Conservation (phyloP, 2,797 vertebrate species). For the Acanthiza pusilla region DNA sequence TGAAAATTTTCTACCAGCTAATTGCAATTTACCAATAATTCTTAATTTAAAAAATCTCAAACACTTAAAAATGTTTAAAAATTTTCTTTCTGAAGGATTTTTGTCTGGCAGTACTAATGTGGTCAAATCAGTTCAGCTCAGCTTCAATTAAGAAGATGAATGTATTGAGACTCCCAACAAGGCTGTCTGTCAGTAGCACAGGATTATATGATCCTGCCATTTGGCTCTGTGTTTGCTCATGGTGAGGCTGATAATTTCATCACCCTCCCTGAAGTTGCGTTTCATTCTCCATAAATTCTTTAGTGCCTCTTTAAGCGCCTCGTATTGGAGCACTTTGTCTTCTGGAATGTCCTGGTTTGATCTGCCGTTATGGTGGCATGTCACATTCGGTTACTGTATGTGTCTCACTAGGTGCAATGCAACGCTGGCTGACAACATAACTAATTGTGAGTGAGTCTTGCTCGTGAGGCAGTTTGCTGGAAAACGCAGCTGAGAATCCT, state of each 20-base stretch:
- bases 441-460: conserved; percentile 8
- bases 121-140: neutral
- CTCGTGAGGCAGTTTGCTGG: neutral
- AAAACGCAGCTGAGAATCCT: neutral
- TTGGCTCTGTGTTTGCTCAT: neutral
- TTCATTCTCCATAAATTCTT: conserved; percentile 49
- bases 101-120: neutral
- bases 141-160: neutral
- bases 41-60: neutral
- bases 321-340: neutral
- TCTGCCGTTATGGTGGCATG: neutral
- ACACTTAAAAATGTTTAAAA: neutral
- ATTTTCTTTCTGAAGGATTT: neutral
- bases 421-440: conserved; percentile 23
- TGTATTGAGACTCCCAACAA: neutral
- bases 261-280: neutral
- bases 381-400: conserved; percentile 40
- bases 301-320: conserved; percentile 26
- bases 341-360: conserved; percentile 8
- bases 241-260: conserved; percentile 32
- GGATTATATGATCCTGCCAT: neutral
- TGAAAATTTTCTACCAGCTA: neutral
- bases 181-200: neutral
- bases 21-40: neutral
- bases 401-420: conserved; percentile 7